Evolutionary conservation across 2,888 invertebrate species (phyloP), one percentile per base, ranked within the genome.

Genomic region (Rhamphomyia laevipes): DNA sequence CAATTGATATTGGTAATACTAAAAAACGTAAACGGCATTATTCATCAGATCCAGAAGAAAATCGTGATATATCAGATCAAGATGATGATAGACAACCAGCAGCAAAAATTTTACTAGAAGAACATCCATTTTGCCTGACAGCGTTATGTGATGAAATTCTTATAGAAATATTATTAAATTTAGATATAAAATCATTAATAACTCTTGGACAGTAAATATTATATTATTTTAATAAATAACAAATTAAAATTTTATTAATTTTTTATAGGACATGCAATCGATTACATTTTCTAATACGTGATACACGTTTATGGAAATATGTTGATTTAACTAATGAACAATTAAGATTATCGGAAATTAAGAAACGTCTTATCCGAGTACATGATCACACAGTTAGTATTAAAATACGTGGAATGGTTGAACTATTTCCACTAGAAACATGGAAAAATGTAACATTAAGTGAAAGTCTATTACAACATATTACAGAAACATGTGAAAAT

Each of bases 81-180:
- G 55, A 54, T 18, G 50, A 56, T 3, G 49, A 52, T 7, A 52
- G 49, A 9, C 52, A 51, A 16, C 55, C 56, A 9, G 51, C 55
- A 9, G 46, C 47, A n/a, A 58, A 58, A 45, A 48, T 57, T 35
- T 47, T 54, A 10, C 49, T 52, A 15, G 50, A 57, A 33, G 49
- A 57, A n/a, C 38, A 49, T 10, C 43, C 55, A 5, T 49, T 47
- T 43, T 57, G 60, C 41, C 50, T 68, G 47, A 56, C 61, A 15
- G 56, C 57, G 23, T 61, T 70, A 43, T 63, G 68, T 49, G 66
- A 70, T 57, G 70, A 70, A 52, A 50, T 70, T 31, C 58, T 70
- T 0, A 61, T 62, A 46, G 66, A 70, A 54, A 69, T 70, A 46
- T 63, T 70, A 13, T 64, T 63, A 47, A 56, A 65, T 60, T 53